These are phyloP conservation scores for Trachymyrmex cornetzi DNA, from an alignment of 1,140 invertebrate species.

Conservation along the genomic window DNA sequence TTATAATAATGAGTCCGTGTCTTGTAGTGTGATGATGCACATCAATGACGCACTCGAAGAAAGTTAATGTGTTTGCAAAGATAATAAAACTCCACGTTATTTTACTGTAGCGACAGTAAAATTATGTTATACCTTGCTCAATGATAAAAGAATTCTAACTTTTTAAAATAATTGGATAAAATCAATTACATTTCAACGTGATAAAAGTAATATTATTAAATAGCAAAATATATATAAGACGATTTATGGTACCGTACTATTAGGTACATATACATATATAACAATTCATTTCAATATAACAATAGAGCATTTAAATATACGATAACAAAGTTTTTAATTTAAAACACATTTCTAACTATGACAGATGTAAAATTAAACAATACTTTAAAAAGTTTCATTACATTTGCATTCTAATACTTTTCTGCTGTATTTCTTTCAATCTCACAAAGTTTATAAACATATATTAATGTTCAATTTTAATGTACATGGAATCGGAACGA, in stretches of 20 bases:
- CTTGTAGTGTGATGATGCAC: no score
- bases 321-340: conserved; percentile 31
- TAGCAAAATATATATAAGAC: conserved; percentile 24
- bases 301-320: background rate
- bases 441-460: conserved; percentile 32
- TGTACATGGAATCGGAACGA: no score
- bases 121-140: background rate
- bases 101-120: conserved; percentile 2
- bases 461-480: conserved; percentile 54
- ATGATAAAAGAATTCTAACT: background rate
- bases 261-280: background rate
- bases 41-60: background rate
- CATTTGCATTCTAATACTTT: conserved; percentile 19
- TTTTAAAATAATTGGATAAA: conserved; percentile 11
- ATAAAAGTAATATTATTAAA: conserved; percentile 32
- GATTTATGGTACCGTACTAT: background rate
- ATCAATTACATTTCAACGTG: background rate
- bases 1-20: background rate
- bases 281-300: background rate
- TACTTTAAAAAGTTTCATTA: conserved; percentile 22
- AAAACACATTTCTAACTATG: conserved; percentile 23
- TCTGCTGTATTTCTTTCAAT: conserved; percentile 28
- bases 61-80: conserved; percentile 8
- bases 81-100: conserved; percentile 27
- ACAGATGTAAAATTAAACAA: conserved; percentile 15